These are phyloP conservation scores for Synanthedon tipuliformis DNA, from an alignment of 2,888 invertebrate species.

Conservation along the genomic window DNA sequence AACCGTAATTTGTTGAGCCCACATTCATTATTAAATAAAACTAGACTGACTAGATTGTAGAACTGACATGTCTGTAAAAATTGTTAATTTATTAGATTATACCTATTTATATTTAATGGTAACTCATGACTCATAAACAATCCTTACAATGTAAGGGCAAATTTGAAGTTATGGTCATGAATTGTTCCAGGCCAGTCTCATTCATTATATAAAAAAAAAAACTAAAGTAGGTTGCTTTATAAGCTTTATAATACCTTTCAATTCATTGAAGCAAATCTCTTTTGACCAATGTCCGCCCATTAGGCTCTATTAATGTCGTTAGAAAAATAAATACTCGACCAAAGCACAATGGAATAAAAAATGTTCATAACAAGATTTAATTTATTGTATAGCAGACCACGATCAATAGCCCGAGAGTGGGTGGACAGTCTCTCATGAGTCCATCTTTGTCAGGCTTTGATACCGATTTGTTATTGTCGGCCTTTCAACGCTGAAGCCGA, in stretches of 20 bases:
- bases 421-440: conserved; percentile 68
- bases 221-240: conserved; percentile 9
- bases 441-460: conserved; percentile 69
- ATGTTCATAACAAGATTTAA: conserved; percentile 67
- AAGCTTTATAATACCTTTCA: conserved; percentile 13
- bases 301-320: conserved; percentile 37
- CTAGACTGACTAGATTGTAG: too few species aligned
- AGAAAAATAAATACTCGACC: conserved; percentile 54
- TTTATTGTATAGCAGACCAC: conserved; percentile 58
- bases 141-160: too few species aligned
- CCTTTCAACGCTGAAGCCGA: conserved; percentile 55
- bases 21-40: too few species aligned
- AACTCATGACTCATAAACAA: too few species aligned
- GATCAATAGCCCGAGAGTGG: conserved; percentile 63
- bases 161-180: too few species aligned
- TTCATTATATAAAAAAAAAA: conserved; percentile 5
- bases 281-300: conserved; percentile 65
- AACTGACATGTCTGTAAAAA: too few species aligned
- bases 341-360: conserved; percentile 60
- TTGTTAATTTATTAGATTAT: too few species aligned
- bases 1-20: too few species aligned
- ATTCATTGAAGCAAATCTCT: conserved; percentile 25
- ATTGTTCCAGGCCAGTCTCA: too few species aligned
- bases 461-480: conserved; percentile 68
- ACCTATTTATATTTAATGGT: too few species aligned